phyloP scores from a whole-genome alignment of 2,888 invertebrate species.

The Ischnura elegans region DNA sequence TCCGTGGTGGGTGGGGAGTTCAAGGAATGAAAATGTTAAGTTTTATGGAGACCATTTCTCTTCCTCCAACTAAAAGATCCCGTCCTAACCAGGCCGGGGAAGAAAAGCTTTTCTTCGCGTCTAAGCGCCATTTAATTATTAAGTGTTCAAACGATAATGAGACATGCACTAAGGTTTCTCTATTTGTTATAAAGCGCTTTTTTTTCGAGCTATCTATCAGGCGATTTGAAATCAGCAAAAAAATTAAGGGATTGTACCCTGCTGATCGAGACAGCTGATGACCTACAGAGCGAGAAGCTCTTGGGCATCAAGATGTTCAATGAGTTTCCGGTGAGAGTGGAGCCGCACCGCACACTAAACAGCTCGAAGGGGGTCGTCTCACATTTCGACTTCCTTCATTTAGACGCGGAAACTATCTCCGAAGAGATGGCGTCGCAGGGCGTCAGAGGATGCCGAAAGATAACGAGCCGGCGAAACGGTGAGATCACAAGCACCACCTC shows the following conservation, averaged over 20 bases:
- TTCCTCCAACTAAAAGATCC: background rate
- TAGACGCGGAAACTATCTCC: background rate
- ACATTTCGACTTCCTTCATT: background rate
- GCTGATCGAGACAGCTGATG: background rate
- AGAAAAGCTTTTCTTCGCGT: background rate
- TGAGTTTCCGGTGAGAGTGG: background rate
- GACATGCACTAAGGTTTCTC: background rate
- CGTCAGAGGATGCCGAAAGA: background rate
- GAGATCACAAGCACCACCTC: background rate
- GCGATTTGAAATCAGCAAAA: background rate
- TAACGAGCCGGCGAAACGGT: background rate
- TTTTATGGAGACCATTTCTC: background rate
- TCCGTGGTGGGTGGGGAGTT: too few relatives aligned
- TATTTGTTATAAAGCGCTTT: background rate
- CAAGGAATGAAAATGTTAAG: background rate
- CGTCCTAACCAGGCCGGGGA: background rate
- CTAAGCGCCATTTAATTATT: background rate
- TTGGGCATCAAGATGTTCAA: background rate
- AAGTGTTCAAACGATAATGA: background rate
- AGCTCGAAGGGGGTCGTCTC: background rate
- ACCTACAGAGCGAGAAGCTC: background rate
- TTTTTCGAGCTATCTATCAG: background rate
- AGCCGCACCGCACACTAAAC: background rate
- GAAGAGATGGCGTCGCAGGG: background rate
- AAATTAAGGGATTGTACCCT: background rate